Base-by-base conservation (phyloP, 2,113 vertebrate species). In the Amblyopsis rosae region DNA sequence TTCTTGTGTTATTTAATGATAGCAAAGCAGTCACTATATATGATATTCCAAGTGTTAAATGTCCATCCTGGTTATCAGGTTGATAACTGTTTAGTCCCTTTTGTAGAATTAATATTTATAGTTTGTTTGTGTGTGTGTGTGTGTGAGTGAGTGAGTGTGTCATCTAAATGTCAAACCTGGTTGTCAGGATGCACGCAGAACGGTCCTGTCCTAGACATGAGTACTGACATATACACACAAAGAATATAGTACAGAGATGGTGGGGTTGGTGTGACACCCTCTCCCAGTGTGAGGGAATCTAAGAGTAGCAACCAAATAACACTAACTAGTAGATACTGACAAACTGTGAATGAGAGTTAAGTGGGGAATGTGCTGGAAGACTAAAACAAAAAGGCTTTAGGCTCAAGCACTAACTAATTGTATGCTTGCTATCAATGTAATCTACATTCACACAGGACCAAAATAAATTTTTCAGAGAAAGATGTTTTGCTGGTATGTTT, bases 341-440 rank as follows among this genome's bases (percentile, higher is more conserved):
- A 81, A 85, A 87, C 89, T 89, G 90, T 90, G 90, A 90, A 91
- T 56, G 67, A 76, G 82, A 65, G 73, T 26, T 2, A 26, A 53
- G 45, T 75, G 12, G 46, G 64, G 69, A 59, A 46, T 6, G 59
- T 55, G 69, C 69, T 66, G 72, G 65, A 79, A 62, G 71, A 79
- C 57, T 58, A 79, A 70, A 72, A 84, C 77, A 69, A 19, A 5
- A 19, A 12, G 58, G 54, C 56, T 56, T 49, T 67, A 70, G 57
- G 59, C 59, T 79, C 76, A 73, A 73, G 64, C 74, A 66, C 65
- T 64, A 68, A 69, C 67, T 17, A 60, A 17, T 13, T 57, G 68
- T 70, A 49, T 65, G 49, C 73, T 12, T 65, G 77, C 49, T 64
- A 60, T 85, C 60, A 48, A 55, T 65, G 9, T 70, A 65, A 54